These are phyloP conservation scores for Chrysochloris asiatica DNA, from an alignment of 2,113 vertebrate species.

Conservation along the genomic window DNA sequence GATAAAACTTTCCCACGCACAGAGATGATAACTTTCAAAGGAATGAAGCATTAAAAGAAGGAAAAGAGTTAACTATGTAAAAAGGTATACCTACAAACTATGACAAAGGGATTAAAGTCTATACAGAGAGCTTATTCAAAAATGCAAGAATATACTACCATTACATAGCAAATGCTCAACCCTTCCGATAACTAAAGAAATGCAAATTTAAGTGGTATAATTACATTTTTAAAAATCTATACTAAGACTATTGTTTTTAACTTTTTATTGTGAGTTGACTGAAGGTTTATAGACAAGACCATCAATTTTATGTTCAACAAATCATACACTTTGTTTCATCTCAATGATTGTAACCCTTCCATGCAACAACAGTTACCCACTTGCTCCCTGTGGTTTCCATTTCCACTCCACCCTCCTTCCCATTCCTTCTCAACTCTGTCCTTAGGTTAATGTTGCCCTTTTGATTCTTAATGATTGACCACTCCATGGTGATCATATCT, in stretches of 20 bases:
- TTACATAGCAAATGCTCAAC: neutral
- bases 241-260: neutral
- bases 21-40: neutral
- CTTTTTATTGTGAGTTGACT: too few species aligned
- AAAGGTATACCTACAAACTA: constrained; percentile 5
- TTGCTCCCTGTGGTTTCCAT: too few species aligned
- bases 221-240: neutral
- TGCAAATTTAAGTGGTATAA: constrained; percentile 35
- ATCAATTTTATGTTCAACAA: too few species aligned
- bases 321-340: too few species aligned
- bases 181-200: constrained; percentile 31
- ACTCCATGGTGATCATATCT: too few species aligned
- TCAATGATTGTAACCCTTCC: too few species aligned
- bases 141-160: neutral
- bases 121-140: neutral
- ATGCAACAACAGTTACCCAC: too few species aligned
- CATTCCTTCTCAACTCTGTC: too few species aligned
- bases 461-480: too few species aligned
- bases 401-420: too few species aligned
- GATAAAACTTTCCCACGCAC: neutral
- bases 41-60: neutral
- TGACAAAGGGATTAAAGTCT: neutral
- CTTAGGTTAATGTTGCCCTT: too few species aligned
- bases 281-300: too few species aligned
- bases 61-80: neutral